phyloP scores from a whole-genome alignment of 1,140 invertebrate species.

The Drosophila oshimai region DNA sequence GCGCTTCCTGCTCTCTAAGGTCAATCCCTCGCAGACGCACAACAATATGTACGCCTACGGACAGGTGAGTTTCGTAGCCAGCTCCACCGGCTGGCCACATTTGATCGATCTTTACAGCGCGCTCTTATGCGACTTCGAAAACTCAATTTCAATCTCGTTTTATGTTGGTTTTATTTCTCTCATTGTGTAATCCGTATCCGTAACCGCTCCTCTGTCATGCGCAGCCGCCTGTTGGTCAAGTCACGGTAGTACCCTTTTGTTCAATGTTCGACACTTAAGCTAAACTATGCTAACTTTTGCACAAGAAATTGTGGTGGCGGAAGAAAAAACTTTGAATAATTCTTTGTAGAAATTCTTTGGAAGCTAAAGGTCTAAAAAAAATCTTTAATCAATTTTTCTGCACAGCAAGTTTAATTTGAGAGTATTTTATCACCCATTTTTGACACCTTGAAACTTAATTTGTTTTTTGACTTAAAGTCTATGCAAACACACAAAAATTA shows the following conservation, averaged over 20 bases:
- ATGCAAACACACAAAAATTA: too few relatives aligned
- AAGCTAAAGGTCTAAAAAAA: too few relatives aligned
- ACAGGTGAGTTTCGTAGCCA: conserved; percentile 85
- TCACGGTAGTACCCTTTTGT: conserved; percentile 74
- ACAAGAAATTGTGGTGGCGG: background rate
- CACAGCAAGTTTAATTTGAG: too few relatives aligned
- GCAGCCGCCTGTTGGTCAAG: conserved; percentile 78
- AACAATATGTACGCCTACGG: conserved; percentile 99
- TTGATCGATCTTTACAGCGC: conserved; percentile 15
- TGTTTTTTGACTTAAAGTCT: too few relatives aligned
- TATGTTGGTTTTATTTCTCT: conserved; percentile 58
- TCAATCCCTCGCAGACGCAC: conserved; percentile 99
- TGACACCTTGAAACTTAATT: too few relatives aligned
- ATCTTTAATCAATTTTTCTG: too few relatives aligned
- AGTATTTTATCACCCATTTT: too few relatives aligned
- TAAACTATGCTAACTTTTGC: background rate
- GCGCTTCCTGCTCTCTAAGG: conserved; percentile 98
- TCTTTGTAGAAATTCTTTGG: background rate
- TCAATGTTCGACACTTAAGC: conserved; percentile 1
- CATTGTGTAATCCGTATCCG: conserved; percentile 51
- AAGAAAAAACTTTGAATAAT: background rate
- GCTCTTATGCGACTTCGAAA: conserved; percentile 1
- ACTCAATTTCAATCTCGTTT: conserved; percentile 29
- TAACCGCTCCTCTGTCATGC: conserved; percentile 28
- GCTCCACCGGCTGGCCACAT: background rate